Conservation (phyloP, 2,888 invertebrate species). For the Melitaea athalia region DNA sequence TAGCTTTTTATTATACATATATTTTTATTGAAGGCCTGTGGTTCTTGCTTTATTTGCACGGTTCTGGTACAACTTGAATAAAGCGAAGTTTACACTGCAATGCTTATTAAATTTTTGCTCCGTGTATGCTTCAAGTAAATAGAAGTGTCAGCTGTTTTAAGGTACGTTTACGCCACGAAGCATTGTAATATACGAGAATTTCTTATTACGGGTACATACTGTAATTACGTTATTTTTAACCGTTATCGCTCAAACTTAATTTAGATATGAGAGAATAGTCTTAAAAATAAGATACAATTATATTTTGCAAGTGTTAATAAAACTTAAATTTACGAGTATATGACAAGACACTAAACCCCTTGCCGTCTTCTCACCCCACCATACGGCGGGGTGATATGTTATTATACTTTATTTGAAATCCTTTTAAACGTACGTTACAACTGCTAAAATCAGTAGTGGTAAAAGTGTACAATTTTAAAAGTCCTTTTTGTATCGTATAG, state of each 20-base stretch:
- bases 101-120: conserved; percentile 4
- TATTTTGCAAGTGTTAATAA: too few relatives aligned
- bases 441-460: conserved; percentile 13
- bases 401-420: conserved; percentile 10
- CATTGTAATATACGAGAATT: not conserved
- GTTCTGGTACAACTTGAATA: conserved; percentile 6
- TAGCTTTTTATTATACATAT: conserved; percentile 50
- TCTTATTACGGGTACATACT: not conserved
- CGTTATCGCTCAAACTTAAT: too few relatives aligned
- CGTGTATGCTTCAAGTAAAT: not conserved
- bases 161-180: not conserved
- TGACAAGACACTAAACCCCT: not conserved
- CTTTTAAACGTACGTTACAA: conserved; percentile 15
- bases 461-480: conserved; percentile 25
- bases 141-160: conserved; percentile 5
- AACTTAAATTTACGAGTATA: not conserved
- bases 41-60: conserved; percentile 18
- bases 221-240: too few relatives aligned
- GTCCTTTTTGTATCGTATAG: conserved; percentile 16
- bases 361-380: not conserved
- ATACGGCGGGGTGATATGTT: too few relatives aligned
- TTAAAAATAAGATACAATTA: too few relatives aligned
- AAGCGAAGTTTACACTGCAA: conserved; percentile 9
- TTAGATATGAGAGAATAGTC: too few relatives aligned
- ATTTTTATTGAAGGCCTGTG: conserved; percentile 33